Conservation (phyloP, 2,797 vertebrate species). For the Poeciliopsis gracilis region DNA sequence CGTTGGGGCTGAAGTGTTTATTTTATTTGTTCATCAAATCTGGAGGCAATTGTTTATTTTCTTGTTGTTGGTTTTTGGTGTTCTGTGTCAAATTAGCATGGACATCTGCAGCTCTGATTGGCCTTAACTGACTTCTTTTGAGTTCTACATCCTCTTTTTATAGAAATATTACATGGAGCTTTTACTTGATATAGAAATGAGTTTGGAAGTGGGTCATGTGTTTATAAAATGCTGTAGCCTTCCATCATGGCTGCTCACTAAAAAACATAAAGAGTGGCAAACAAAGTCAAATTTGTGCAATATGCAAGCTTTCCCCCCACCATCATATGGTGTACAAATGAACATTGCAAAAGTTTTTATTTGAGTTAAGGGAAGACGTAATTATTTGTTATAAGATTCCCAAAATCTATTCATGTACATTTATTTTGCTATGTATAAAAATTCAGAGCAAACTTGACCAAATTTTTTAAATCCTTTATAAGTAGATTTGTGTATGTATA, state of each 20-base stretch:
- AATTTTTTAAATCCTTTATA: background rate
- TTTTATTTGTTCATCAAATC: slow-evolving; percentile 27
- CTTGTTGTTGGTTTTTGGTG: background rate
- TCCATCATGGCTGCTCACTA: slow-evolving; percentile 34
- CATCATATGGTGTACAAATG: slow-evolving; percentile 12
- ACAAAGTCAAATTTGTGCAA: slow-evolving; percentile 18
- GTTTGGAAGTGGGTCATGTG: slow-evolving; percentile 49
- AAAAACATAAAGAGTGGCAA: slow-evolving; percentile 22
- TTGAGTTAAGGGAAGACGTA: background rate
- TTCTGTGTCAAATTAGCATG: slow-evolving; percentile 7
- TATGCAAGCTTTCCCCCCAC: slow-evolving; percentile 1
- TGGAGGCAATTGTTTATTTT: slow-evolving; percentile 29
- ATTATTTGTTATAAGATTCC: background rate
- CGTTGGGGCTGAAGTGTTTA: slow-evolving; percentile 20
- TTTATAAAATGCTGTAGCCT: slow-evolving; percentile 43
- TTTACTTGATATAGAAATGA: slow-evolving; percentile 36
- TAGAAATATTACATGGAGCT: slow-evolving; percentile 31
- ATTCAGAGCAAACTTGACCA: slow-evolving; percentile 18
- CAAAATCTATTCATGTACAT: background rate
- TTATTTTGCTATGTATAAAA: slow-evolving; percentile 18
- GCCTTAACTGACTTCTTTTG: slow-evolving; percentile 25
- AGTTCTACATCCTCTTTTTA: slow-evolving; percentile 21
- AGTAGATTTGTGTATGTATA: slow-evolving; percentile 8
- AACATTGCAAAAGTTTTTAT: slow-evolving; percentile 3
- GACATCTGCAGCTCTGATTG: slow-evolving; percentile 29